These are phyloP conservation scores for Rhadina sibilatrix DNA, from an alignment of 2,113 vertebrate genomes.

Conservation along the genomic window DNA sequence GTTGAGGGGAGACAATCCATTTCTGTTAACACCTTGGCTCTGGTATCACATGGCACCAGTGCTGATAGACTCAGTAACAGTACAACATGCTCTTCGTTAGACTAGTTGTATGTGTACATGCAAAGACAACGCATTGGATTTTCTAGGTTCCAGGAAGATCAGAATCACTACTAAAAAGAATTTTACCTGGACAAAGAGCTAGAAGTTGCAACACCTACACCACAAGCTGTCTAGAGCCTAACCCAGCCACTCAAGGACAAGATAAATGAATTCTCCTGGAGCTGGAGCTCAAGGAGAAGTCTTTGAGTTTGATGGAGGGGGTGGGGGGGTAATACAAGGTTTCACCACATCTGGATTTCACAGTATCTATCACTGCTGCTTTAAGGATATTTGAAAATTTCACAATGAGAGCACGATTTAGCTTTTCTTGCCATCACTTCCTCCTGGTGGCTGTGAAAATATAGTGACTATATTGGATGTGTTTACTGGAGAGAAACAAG, in stretches of 20 bases:
- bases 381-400: background rate
- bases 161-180: background rate
- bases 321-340: background rate
- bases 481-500: background rate
- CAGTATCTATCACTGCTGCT: background rate
- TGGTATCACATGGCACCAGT: background rate
- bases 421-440: background rate
- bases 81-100: rapidly evolving
- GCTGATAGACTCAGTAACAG: background rate
- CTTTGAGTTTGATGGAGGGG: background rate
- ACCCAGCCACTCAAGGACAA: background rate
- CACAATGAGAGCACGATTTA: background rate
- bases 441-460: background rate
- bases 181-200: background rate
- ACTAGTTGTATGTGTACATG: background rate
- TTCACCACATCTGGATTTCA: background rate
- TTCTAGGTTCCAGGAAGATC: background rate
- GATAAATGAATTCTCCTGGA: background rate
- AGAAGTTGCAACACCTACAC: background rate
- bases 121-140: background rate
- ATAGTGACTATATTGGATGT: background rate
- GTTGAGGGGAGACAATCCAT: background rate
- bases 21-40: background rate
- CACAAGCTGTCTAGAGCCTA: background rate
- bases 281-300: background rate